These are phyloP conservation scores for Araneus ventricosus DNA, from an alignment of 1,140 invertebrate species.

Conservation along the genomic window DNA sequence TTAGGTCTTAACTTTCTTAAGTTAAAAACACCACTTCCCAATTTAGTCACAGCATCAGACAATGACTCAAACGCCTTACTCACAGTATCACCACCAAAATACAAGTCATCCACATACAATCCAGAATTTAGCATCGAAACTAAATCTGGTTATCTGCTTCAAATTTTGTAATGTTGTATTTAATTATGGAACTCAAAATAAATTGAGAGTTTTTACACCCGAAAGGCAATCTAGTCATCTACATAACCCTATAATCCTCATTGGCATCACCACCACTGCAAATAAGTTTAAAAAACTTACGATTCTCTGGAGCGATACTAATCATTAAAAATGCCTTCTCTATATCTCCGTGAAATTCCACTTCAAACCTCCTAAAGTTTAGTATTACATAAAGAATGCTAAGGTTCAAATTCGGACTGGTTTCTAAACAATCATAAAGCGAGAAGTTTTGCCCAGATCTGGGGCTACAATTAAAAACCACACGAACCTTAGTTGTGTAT, in stretches of 20 bases:
- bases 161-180: slow-evolving; percentile 7
- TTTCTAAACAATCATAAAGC: no score
- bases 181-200: neutral
- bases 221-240: neutral
- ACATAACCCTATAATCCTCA: neutral
- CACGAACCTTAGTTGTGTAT: no score
- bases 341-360: no score
- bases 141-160: neutral
- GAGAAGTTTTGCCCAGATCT: no score
- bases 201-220: neutral
- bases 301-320: neutral
- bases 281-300: neutral
- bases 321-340: no score
- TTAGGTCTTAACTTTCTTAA: neutral
- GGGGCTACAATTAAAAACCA: no score
- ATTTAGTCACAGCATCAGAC: neutral
- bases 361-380: neutral
- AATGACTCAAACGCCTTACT: neutral
- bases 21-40: neutral
- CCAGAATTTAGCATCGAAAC: neutral
- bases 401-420: no score
- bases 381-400: neutral
- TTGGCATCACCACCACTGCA: neutral
- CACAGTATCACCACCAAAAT: neutral
- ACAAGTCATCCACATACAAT: neutral